Conservation (phyloP, 1,140 invertebrate species). For the Nylanderia fulva region DNA sequence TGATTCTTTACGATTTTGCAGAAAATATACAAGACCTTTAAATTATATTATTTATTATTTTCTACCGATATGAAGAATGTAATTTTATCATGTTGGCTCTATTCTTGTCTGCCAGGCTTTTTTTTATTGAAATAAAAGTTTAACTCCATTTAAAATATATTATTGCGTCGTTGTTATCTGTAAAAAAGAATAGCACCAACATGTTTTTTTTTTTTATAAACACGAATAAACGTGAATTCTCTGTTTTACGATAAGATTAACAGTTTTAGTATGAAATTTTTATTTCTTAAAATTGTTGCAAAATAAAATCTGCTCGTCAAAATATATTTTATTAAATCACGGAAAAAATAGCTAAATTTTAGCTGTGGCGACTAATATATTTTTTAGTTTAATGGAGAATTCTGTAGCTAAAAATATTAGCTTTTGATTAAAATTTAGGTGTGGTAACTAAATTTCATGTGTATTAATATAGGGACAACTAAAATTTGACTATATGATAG, state of each 20-base stretch:
- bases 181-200: background rate
- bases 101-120: background rate
- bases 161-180: background rate
- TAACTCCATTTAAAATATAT: background rate
- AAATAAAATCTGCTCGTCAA: background rate
- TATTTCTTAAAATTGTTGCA: background rate
- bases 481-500: no score
- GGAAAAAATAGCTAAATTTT: no score
- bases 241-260: background rate
- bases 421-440: no score
- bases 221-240: background rate
- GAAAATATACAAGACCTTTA: background rate
- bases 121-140: background rate
- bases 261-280: background rate
- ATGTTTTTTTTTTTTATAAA: no score
- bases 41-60: constrained; percentile 2
- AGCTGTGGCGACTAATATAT: no score
- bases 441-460: no score
- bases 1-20: background rate
- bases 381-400: no score
- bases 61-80: background rate
- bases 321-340: no score
- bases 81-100: background rate
- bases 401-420: no score
- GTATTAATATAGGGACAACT: no score